Evolutionary conservation across 1,140 invertebrate species (phyloP), one percentile per base, ranked within the genome.

Genomic region (Monochamus saltuarius): DNA sequence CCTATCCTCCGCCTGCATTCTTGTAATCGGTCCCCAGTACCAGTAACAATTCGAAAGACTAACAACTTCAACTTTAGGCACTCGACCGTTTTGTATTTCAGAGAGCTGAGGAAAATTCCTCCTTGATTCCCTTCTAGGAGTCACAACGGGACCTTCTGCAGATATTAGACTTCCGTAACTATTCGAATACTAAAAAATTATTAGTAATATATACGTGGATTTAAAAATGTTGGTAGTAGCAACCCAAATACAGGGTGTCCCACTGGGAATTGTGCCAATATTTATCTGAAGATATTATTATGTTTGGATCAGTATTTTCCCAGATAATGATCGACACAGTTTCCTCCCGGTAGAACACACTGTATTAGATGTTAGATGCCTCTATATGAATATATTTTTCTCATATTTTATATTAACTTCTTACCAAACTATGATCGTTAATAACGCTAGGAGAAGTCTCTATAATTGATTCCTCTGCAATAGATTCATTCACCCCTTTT

Each of bases 11-110:
- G 79, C 79, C 63, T 80, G 75, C 4, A 68, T 65, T 29, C 77
- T 73, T 7, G 78, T 76, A 39, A 80, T 78, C 45, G 79, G 78
- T 16, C 80, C 80, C 79, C 80, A 81, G 64, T 81, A 81, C 79
- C 79, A 81, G 16, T 79, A 78, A 49, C 58, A 66, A 37, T 66
- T 70, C 1, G 70, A 61, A 4, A 75, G 55, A 14, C 56, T 65
- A 8, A 61, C 52, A n/a, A 67, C 49, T 40, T 71, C 68, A 37
- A 69, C 65, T 22, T 61, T 67, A n/a, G 64, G 65, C 10, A 66
- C 54, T 13, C 38, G 45, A 35, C 37, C 42, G 40, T 11, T 56
- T n/a, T 56, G 47, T 29, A 39, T 29, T 9, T 54, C 43, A 3
- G 59, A 37, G 1, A 56, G 8, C 38, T 57, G 39, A 10, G 55